Evolutionary conservation across 2,797 vertebrate genomes (phyloP).

Genomic region (Xiphophorus birchmanni): DNA sequence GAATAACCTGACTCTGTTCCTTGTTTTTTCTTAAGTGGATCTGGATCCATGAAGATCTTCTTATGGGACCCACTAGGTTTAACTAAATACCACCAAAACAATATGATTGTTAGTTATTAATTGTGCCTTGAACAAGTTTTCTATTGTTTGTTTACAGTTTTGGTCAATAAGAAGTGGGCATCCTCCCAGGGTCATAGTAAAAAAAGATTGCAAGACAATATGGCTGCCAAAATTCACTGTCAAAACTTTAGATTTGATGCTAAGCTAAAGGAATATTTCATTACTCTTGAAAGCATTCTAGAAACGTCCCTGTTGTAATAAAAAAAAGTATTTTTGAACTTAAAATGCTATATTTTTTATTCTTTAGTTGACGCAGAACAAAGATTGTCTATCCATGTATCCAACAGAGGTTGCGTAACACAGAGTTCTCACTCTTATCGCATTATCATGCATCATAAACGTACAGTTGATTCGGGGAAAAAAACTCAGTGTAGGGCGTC

Average conservation of each 20-base stretch:
- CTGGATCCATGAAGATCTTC: too few relatives aligned
- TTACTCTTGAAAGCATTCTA: neutral
- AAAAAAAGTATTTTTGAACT: too few relatives aligned
- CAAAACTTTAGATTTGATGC: neutral
- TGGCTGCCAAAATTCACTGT: neutral
- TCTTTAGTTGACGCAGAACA: neutral
- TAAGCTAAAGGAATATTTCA: neutral
- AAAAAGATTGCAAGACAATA: neutral
- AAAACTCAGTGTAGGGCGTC: neutral
- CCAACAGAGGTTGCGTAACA: fast-evolving
- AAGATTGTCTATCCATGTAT: conserved; percentile 31
- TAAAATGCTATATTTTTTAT: too few relatives aligned
- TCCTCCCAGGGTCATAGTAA: neutral
- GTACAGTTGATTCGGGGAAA: too few relatives aligned
- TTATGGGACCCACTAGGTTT: too few relatives aligned
- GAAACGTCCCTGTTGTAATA: neutral
- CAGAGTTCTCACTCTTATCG: conserved; percentile 19
- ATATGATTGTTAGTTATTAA: neutral
- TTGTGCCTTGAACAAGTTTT: neutral
- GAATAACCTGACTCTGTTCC: neutral
- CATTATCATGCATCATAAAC: neutral
- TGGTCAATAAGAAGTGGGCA: neutral
- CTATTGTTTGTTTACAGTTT: neutral
- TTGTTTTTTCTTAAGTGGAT: neutral
- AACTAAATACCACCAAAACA: too few relatives aligned